A percentile compares a stretch with the other conserved stretches of the same genome.
Evolutionary conservation across 2,113 vertebrate species (phyloP).

Genomic region (Lepisosteus oculatus): DNA sequence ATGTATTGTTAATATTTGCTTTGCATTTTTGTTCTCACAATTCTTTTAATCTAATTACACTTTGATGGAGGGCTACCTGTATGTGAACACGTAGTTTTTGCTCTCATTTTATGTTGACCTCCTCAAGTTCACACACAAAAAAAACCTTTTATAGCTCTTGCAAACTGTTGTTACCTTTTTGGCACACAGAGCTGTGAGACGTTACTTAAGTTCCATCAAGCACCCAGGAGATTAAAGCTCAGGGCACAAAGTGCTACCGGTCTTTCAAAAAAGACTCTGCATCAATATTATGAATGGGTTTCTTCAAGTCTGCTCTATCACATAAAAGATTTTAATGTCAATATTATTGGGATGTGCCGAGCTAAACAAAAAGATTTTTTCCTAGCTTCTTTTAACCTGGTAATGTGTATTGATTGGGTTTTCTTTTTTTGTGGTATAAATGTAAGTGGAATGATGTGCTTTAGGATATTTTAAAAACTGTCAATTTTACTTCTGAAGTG

Average conservation of each 20-base stretch:
- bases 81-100: not conserved
- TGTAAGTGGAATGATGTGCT: constrained; percentile 22
- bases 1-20: too few relatives aligned
- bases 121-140: too few relatives aligned
- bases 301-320: constrained; percentile 55
- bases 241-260: constrained; percentile 45
- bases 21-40: too few relatives aligned
- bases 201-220: constrained; percentile 62
- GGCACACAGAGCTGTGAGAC: constrained; percentile 52
- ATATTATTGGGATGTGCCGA: constrained; percentile 63
- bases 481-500: constrained; percentile 11
- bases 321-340: constrained; percentile 61
- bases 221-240: constrained; percentile 68
- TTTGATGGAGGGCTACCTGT: too few relatives aligned
- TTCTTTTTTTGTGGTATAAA: constrained; percentile 26
- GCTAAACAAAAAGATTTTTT: constrained; percentile 54
- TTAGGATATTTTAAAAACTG: constrained; percentile 20
- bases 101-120: too few relatives aligned
- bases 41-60: too few relatives aligned
- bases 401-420: constrained; percentile 78
- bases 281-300: constrained; percentile 55
- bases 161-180: constrained; percentile 39
- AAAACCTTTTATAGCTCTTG: too few relatives aligned
- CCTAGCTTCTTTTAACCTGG: constrained; percentile 61
- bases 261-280: constrained; percentile 43